Conservation (phyloP, 2,888 invertebrate species). For the Dromius quadrimaculatus region DNA sequence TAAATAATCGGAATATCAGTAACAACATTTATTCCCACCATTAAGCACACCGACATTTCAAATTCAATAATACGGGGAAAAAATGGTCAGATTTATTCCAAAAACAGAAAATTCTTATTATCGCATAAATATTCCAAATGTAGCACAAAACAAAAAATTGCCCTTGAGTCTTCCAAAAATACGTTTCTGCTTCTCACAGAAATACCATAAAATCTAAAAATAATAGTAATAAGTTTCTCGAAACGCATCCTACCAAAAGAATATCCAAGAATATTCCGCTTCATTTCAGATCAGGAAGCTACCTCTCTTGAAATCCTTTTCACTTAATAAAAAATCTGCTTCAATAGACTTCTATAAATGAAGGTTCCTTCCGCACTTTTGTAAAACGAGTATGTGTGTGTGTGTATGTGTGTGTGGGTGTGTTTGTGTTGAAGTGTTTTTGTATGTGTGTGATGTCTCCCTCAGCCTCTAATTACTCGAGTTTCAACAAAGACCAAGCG, state of each 20-base stretch:
- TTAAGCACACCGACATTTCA: no score
- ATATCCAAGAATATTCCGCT: background rate
- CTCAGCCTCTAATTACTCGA: slow-evolving; percentile 36
- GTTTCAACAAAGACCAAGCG: slow-evolving; percentile 33
- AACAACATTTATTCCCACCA: no score
- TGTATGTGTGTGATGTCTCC: slow-evolving; percentile 16
- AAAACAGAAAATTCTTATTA: no score
- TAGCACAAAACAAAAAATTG: no score
- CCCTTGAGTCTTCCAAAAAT: no score
- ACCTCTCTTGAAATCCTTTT: slow-evolving; percentile 26
- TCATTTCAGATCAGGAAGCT: background rate
- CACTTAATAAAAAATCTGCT: slow-evolving; percentile 27
- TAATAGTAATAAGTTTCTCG: slow-evolving; percentile 4
- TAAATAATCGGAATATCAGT: no score
- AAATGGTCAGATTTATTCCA: no score
- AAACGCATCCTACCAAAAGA: slow-evolving; percentile 13
- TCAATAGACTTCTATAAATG: slow-evolving; percentile 11
- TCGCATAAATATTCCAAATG: no score
- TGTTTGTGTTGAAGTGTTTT: background rate
- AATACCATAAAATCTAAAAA: slow-evolving; percentile 32
- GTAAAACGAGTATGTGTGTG: background rate
- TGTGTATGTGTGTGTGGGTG: slow-evolving; percentile 26
- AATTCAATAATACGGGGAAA: no score
- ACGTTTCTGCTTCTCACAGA: slow-evolving; percentile 22
- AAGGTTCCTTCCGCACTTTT: slow-evolving; percentile 7